These are phyloP conservation scores for Threskiornis aethiopicus DNA, from an alignment of 2,797 vertebrate species.

Conservation along the genomic window DNA sequence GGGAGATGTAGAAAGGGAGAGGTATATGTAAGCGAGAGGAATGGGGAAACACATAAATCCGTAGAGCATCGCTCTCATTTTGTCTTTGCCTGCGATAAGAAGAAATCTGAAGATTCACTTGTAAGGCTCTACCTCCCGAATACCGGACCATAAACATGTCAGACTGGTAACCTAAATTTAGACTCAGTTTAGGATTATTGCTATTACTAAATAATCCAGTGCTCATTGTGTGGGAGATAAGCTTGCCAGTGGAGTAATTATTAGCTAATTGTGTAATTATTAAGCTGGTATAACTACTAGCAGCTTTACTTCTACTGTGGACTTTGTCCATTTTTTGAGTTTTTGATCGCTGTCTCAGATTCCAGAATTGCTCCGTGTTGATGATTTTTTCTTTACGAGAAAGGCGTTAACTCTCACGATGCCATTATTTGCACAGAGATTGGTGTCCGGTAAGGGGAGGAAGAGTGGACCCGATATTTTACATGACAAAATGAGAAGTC, in stretches of 20 bases:
- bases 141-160: accelerated
- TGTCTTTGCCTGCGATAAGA: background rate
- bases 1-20: background rate
- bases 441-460: too few species aligned
- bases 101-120: accelerated
- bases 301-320: background rate
- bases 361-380: background rate
- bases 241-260: background rate
- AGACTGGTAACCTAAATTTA: background rate
- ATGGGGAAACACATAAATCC: background rate
- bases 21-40: background rate
- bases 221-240: background rate
- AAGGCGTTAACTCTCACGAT: background rate
- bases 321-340: background rate
- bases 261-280: background rate
- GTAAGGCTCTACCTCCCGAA: too few species aligned
- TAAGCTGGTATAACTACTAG: background rate
- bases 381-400: background rate
- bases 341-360: background rate
- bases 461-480: background rate
- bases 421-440: background rate
- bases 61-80: accelerated
- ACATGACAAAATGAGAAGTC: background rate
- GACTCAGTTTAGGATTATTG: background rate
- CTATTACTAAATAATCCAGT: background rate